A percentile compares a stretch with the other conserved stretches of the same genome.
These are phyloP conservation scores for Geodia barretti DNA, from an alignment of 37 sponge, comb jelly and placozoan genomes.

Conservation along the genomic window DNA sequence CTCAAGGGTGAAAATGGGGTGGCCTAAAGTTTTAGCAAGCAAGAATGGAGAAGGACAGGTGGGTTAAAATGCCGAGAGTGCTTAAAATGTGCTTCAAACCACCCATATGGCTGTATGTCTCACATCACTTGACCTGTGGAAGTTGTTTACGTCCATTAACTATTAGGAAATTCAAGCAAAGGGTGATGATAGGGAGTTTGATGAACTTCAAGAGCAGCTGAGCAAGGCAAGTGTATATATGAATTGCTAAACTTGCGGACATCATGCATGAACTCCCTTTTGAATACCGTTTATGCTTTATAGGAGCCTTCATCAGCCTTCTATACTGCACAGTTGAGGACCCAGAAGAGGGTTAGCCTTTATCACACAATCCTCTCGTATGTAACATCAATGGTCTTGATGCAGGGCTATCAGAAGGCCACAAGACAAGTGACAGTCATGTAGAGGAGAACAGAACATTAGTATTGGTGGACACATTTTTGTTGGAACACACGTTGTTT, in stretches of 20 bases:
- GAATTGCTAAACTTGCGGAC: background rate
- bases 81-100: background rate
- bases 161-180: background rate
- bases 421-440: no score
- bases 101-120: background rate
- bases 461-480: no score
- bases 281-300: background rate
- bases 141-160: background rate
- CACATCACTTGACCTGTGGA: background rate
- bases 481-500: no score
- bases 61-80: background rate
- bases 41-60: background rate
- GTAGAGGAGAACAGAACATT: no score
- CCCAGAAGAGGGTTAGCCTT: slow-evolving; percentile 80
- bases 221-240: slow-evolving; percentile 38
- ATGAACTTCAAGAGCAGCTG: slow-evolving; percentile 56
- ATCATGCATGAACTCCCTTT: background rate
- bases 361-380: no score
- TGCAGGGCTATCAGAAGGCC: no score
- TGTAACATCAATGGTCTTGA: no score
- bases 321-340: slow-evolving; percentile 81
- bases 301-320: slow-evolving; percentile 81
- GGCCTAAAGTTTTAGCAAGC: background rate
- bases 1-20: no score
- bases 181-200: slow-evolving; percentile 46